These are phyloP conservation scores for Drosophila pandora DNA, from an alignment of 1,140 invertebrate species.

Conservation along the genomic window DNA sequence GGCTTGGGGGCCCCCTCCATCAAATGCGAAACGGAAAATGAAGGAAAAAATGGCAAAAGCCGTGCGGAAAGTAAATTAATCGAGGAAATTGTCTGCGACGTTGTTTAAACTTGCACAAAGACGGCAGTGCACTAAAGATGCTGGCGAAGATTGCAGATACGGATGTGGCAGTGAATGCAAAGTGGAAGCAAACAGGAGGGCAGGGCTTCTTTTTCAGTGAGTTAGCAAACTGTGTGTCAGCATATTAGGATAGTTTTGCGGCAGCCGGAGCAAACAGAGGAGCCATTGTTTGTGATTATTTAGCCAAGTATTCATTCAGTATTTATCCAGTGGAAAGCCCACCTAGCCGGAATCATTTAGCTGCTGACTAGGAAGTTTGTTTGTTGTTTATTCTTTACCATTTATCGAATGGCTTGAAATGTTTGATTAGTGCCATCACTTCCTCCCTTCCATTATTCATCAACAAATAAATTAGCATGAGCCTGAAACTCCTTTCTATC, in stretches of 20 bases:
- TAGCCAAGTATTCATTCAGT: constrained; percentile 20
- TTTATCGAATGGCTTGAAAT: constrained; percentile 12
- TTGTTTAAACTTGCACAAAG: constrained; percentile 80
- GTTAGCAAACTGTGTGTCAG: constrained; percentile 71
- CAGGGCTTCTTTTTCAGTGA: constrained; percentile 52
- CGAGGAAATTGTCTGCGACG: constrained; percentile 80
- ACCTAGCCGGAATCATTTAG: constrained; percentile 24
- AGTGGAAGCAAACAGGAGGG: constrained; percentile 56
- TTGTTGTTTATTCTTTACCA: constrained; percentile 20
- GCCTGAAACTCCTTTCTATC: constrained; percentile 43
- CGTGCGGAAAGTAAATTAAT: constrained; percentile 79
- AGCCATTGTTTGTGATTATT: constrained; percentile 29
- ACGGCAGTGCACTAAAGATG: constrained; percentile 23
- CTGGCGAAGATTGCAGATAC: constrained; percentile 24
- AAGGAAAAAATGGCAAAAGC: constrained; percentile 69
- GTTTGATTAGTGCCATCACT: constrained; percentile 14
- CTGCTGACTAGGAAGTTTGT: constrained; percentile 20
- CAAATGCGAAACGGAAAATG: constrained; percentile 74
- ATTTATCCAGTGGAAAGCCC: constrained; percentile 19
- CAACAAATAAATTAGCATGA: constrained; percentile 57
- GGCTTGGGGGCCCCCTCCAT: constrained; percentile 12
- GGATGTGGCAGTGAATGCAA: constrained; percentile 34
- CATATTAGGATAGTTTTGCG: constrained; percentile 66
- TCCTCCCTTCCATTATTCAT: constrained; percentile 44
- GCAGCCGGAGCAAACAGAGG: constrained; percentile 33